These are phyloP conservation scores for Austrolebias charrua DNA, from an alignment of 2,797 vertebrate genomes.

Conservation along the genomic window DNA sequence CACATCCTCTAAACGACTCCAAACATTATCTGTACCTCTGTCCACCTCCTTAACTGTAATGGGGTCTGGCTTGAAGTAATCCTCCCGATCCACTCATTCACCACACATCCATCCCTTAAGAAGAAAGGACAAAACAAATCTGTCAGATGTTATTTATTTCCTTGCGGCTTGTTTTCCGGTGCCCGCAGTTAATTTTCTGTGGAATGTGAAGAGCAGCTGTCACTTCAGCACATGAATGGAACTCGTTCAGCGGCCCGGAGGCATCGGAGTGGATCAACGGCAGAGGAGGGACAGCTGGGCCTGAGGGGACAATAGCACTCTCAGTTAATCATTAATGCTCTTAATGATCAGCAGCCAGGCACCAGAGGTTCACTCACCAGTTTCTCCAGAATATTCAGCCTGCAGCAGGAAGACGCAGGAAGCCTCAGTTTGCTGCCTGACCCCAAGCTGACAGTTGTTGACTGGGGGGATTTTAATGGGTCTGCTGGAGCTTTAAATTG, in stretches of 20 bases:
- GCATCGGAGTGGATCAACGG: conserved; percentile 75
- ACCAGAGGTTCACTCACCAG: conserved; percentile 68
- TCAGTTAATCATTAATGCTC: conserved; percentile 85
- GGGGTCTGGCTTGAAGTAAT: conserved; percentile 43
- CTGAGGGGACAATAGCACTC: conserved; percentile 77
- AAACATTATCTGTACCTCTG: conserved; percentile 24
- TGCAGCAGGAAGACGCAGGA: conserved; percentile 58
- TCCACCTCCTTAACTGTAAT: conserved; percentile 31
- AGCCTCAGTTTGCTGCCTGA: conserved; percentile 50
- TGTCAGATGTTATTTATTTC: conserved; percentile 66
- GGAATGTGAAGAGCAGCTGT: conserved; percentile 81
- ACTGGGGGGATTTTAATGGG: conserved; percentile 60
- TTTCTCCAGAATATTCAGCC: conserved; percentile 68
- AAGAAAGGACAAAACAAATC: conserved; percentile 56
- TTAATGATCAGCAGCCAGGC: conserved; percentile 80
- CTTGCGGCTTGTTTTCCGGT: conserved; percentile 53
- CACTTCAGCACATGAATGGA: conserved; percentile 80
- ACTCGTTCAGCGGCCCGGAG: conserved; percentile 64
- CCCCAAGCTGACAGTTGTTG: conserved; percentile 71
- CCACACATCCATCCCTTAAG: conserved; percentile 28
- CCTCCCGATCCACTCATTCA: conserved; percentile 53
- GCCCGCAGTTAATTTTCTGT: conserved; percentile 72
- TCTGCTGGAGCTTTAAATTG: conserved; percentile 41
- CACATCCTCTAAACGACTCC: conserved; percentile 28
- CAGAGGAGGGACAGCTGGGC: conserved; percentile 77